Evolutionary conservation across 2,113 vertebrate species (phyloP).

Genomic region (Tonatia bakeri): DNA sequence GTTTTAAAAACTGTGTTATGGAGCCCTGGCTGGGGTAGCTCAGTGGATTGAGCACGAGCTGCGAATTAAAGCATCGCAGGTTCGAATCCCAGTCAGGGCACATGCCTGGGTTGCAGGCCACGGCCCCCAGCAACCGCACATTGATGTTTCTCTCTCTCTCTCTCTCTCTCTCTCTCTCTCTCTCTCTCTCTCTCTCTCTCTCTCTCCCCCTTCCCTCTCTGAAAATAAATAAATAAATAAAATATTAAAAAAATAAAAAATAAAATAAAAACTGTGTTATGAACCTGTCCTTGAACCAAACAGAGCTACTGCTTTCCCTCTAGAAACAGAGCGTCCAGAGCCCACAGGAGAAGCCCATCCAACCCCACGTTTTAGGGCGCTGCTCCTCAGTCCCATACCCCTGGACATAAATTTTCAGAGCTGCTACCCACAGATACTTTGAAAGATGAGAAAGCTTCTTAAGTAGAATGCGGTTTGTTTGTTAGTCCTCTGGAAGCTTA

Average conservation of each 20-base stretch:
- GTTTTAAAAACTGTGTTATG: conserved; percentile 26
- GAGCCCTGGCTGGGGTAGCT: too few species aligned
- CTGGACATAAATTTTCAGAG: neutral
- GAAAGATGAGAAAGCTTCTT: neutral
- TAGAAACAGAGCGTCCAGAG: neutral
- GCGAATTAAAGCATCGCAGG: too few species aligned
- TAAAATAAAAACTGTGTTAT: conserved; percentile 8
- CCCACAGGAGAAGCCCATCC: neutral
- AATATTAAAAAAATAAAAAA: too few species aligned
- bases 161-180: too few species aligned
- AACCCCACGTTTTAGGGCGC: neutral
- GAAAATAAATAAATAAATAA: too few species aligned
- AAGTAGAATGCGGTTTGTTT: neutral
- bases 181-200: too few species aligned
- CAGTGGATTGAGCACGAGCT: too few species aligned
- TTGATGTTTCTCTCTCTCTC: too few species aligned
- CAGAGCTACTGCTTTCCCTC: neutral
- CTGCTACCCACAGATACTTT: neutral
- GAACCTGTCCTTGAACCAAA: neutral
- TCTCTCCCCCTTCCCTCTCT: too few species aligned
- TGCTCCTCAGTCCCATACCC: neutral
- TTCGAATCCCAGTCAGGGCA: too few species aligned
- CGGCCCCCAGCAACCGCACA: too few species aligned
- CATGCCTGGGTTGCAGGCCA: too few species aligned
- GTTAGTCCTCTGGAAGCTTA: neutral